phyloP scores from a whole-genome alignment of 92 coral and sea anemone genomes.

The Metridium senile region DNA sequence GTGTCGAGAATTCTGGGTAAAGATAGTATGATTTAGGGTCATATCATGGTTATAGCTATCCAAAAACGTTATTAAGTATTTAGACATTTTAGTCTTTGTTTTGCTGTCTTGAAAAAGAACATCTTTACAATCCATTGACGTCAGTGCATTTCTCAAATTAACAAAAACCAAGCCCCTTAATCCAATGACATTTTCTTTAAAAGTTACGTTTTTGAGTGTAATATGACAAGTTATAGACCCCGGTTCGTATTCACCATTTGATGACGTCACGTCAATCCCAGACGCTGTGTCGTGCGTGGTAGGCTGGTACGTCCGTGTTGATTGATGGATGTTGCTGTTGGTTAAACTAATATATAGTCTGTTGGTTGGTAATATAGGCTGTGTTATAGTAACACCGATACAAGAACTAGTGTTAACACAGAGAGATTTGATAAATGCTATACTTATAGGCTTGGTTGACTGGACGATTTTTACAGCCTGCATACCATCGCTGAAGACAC shows the following conservation, averaged over 20 bases:
- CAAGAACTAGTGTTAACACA: background rate
- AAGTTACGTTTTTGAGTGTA: conserved; percentile 25
- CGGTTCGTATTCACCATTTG: conserved; percentile 5
- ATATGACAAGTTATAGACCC: conserved; percentile 24
- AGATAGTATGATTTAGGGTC: background rate
- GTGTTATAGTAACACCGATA: background rate
- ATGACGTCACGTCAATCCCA: conserved; percentile 18
- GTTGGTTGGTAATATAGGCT: conserved; percentile 25
- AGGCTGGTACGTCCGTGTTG: background rate
- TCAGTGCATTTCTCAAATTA: background rate
- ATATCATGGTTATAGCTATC: conserved; percentile 3
- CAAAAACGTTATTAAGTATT: background rate
- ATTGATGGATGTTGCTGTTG: background rate
- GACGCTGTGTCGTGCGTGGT: conserved; percentile 8
- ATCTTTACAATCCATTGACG: background rate
- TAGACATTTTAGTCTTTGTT: background rate
- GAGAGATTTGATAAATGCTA: conserved; percentile 18
- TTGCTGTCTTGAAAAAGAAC: conserved; percentile 6
- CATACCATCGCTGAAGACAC: background rate
- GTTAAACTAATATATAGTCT: background rate
- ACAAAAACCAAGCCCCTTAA: conserved; percentile 22
- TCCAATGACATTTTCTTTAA: conserved; percentile 19
- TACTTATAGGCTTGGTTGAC: conserved; percentile 2
- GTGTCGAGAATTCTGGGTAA: background rate
- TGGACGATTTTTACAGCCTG: conserved; percentile 15